Base-by-base conservation (phyloP, 2,113 vertebrate genomes). In the Eurypyga helias region DNA sequence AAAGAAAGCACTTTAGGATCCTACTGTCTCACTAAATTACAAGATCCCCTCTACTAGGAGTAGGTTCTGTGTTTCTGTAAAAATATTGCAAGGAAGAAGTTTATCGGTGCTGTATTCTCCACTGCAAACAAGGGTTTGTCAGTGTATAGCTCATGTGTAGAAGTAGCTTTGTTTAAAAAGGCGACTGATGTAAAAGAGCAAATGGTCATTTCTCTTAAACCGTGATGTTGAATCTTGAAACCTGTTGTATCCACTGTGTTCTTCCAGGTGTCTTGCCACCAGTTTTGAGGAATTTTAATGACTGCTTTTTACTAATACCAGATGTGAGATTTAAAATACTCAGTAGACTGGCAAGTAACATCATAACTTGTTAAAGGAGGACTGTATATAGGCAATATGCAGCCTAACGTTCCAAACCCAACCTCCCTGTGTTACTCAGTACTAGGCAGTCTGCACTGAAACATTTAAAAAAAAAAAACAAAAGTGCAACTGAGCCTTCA, bases 161-260 rank as follows among this genome's bases (percentile, higher is more conserved):
- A 62, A 91, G 65, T 55, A 55, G 15, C 14, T 54, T 67, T 81
- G 34, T 87, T 66, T 78, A 61, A 55, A 80, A 58, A 28, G 31
- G 52, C 75, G 15, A 70, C 24, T 48, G 51, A 51, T 31, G 34
- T 41, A 61, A 67, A 70, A 72, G 77, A 90, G 46, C 29, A 76
- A 78, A 66, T 52, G 43, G 41, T 80, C 58, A 70, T 73, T 72
- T 97, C 95, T 98, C 96, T 97, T 96, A 86, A 95, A 97, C 36
- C 97, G 96, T 97, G 95, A 89, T 96, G 97, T 82, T 96, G 85
- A 97, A 95, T 66, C 58, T 49, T 98, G 72, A 96, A 96, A 57
- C 36, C 5, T 96, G 31, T 87, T 95, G 57, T n/a, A 45, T 79
- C 81, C 41, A 19, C 54, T 83, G 43, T 70, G 62, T 94, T 48